These are phyloP conservation scores for Corvus cornix DNA, from an alignment of 2,113 vertebrate genomes.

Conservation along the genomic window DNA sequence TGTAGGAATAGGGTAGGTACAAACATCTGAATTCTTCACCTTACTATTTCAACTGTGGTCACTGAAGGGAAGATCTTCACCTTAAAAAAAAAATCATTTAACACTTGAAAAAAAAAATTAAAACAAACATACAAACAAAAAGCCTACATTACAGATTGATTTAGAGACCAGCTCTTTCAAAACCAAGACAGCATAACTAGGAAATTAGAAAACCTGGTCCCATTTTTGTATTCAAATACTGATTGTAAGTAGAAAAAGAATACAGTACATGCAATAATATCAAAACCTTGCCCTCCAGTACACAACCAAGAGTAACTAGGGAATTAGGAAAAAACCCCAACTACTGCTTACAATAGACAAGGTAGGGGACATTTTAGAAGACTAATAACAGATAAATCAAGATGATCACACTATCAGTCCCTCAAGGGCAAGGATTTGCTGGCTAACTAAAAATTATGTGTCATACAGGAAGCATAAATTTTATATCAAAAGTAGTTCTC, in stretches of 20 bases:
- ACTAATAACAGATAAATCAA: neutral
- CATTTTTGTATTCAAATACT: conserved; percentile 26
- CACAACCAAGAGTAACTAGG: neutral
- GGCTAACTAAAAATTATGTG: neutral
- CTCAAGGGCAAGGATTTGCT: neutral
- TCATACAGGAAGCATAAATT: neutral
- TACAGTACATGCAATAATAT: conserved; percentile 41
- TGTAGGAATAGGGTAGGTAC: neutral
- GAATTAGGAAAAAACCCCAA: neutral
- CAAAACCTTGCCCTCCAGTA: neutral
- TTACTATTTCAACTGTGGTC: neutral
- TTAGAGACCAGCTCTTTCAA: conserved; percentile 56
- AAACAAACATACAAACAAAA: neutral
- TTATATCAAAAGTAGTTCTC: neutral
- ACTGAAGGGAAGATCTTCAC: neutral
- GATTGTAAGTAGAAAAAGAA: neutral
- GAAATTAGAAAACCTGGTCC: conserved; percentile 22
- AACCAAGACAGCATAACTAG: neutral
- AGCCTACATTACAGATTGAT: neutral
- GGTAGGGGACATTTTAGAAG: neutral
- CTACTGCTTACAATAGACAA: neutral
- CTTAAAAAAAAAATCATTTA: neutral
- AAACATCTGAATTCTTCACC: neutral
- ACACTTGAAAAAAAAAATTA: neutral
- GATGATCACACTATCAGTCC: neutral